Evolutionary conservation across 2,888 invertebrate genomes (phyloP), one percentile per base, ranked within the genome.

Genomic region (Petrolisthes cinctipes): DNA sequence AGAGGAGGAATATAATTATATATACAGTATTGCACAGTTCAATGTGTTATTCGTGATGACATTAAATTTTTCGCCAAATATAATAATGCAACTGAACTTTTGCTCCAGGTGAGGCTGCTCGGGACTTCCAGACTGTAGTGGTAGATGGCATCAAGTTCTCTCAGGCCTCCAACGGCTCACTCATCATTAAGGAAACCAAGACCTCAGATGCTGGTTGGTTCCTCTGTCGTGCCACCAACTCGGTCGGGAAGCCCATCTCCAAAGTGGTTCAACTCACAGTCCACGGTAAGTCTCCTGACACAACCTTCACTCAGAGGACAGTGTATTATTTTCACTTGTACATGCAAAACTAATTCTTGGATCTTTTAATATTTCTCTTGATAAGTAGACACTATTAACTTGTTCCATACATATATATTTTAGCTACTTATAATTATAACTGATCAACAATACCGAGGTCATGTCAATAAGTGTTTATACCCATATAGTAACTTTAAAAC

Each of bases 191-290:
- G 86, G 75, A 81, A 17, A 76, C 75, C 23, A 86, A 71, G 17
- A 82, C 86, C 23, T 7, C 14, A 4, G 86, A 89, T 53, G 84
- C 86, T 82, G 94, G 94, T 7, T 93, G 93, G 91, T 94, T 94
- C 92, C 94, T 94, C 5, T 94, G 94, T 91, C 92, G 93, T 68
- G 94, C 94, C 53, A 93, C 92, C 91, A 94, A 93, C 91, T 92
- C 92, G 7, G 93, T 93, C 17, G 93, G 93, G n/a, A 85, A 86
- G 17, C 92, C 92, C 23, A 92, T 93, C 78, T 93, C 92, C 91
- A 92, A 91, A 91, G 93, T 93, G n/a, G 93, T 93, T 56, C 91
- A 91, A 53, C 92, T 94, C n/a, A 92, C 92, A 71, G 93, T 94
- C 23, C 92, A 93, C 91, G 93, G 94, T 94, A 91, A 91, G 92